Conservation (phyloP, 2,113 vertebrate species). For the Barbus barbus region DNA sequence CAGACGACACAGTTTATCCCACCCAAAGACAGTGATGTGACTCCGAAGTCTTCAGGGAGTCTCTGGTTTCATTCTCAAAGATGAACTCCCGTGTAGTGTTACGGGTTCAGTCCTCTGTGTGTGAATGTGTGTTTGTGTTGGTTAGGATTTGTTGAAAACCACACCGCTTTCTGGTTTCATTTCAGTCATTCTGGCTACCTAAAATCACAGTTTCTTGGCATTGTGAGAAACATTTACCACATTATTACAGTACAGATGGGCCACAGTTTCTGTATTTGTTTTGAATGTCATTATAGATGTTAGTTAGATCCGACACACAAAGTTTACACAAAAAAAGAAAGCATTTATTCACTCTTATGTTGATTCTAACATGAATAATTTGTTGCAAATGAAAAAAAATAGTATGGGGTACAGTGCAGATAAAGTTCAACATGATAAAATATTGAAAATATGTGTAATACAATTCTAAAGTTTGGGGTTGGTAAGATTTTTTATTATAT, state of each 20-base stretch:
- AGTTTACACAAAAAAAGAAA: neutral
- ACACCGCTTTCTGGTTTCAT: neutral
- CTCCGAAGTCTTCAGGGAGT: constrained; percentile 19
- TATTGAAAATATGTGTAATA: too few relatives aligned
- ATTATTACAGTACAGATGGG: neutral
- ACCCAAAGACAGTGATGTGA: constrained; percentile 20
- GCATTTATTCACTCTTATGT: neutral
- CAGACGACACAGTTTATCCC: constrained; percentile 15
- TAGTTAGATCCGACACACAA: neutral
- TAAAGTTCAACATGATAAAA: neutral
- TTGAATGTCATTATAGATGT: neutral
- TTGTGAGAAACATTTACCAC: neutral
- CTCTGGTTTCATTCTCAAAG: constrained; percentile 26
- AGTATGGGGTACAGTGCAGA: neutral
- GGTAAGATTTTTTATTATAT: too few relatives aligned
- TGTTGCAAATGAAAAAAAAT: neutral
- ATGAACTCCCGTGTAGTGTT: constrained; percentile 20
- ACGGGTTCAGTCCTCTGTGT: neutral
- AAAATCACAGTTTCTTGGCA: neutral
- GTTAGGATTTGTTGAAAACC: neutral
- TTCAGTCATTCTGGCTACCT: neutral
- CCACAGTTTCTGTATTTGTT: neutral
- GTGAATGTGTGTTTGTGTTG: neutral
- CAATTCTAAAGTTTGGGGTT: too few relatives aligned
- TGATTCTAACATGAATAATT: neutral